These are phyloP conservation scores for Dinocampus coccinellae DNA, from an alignment of 2,888 invertebrate species.

Conservation along the genomic window DNA sequence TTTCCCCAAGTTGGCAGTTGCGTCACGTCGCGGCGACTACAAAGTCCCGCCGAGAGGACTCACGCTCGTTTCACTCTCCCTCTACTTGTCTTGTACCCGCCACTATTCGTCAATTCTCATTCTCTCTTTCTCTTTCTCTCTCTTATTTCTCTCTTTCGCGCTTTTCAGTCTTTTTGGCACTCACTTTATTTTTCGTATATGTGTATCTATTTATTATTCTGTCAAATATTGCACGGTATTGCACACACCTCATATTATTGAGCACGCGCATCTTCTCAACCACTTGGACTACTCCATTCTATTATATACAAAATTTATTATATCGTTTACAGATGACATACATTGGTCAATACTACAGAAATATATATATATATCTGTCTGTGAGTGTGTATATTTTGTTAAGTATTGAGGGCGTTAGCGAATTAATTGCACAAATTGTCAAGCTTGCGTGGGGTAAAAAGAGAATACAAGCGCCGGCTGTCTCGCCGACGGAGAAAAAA, in stretches of 20 bases:
- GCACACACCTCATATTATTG: conserved; percentile 7
- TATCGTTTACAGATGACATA: not conserved
- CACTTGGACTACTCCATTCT: not conserved
- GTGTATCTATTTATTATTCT: conserved; percentile 59
- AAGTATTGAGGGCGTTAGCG: conserved; percentile 2
- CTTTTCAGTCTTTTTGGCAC: not conserved
- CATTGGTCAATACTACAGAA: not conserved
- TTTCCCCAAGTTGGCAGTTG: conserved; percentile 64
- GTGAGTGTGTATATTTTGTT: no score
- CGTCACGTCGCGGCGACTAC: conserved; percentile 69
- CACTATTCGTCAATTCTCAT: conserved; percentile 13
- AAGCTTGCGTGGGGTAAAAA: conserved; percentile 28
- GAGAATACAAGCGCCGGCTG: conserved; percentile 26
- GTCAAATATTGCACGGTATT: conserved; percentile 52
- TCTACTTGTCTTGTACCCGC: conserved; percentile 15
- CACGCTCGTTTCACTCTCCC: conserved; percentile 36
- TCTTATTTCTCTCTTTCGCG: not conserved
- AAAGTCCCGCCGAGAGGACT: conserved; percentile 56
- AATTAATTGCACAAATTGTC: conserved; percentile 34
- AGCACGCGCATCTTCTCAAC: conserved; percentile 24
- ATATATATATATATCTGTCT: not conserved
- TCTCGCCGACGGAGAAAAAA: conserved; percentile 27
- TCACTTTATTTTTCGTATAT: not conserved
- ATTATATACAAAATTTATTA: not conserved
- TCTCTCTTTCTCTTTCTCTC: conserved; percentile 13